Evolutionary conservation across 2,888 invertebrate species (phyloP), one percentile per base, ranked within the genome.

Genomic region (Leptopterna dolabrata): DNA sequence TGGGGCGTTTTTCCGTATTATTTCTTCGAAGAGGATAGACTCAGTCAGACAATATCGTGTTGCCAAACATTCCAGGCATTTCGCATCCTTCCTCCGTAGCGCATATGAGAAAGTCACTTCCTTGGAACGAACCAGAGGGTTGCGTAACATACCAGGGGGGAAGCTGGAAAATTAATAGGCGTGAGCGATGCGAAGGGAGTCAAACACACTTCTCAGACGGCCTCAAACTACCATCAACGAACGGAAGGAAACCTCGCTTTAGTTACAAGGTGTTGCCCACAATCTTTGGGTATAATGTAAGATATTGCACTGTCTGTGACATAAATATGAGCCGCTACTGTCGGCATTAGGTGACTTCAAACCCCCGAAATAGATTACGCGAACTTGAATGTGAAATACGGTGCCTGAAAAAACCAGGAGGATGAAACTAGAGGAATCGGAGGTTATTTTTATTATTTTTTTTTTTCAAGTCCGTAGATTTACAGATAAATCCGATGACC

Each of bases 41-140:
- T 55, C 55, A 55, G 55, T 55, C 55, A 55, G 55, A 55, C 55
- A 55, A 55, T 55, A 55, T 55, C 55, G 55, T 55, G 55, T 55
- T 55, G 55, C 55, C 55, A 55, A 55, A 55, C 55, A 55, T 55
- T 55, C 55, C 55, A 19, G 19, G 19, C 55, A 55, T 55, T 55
- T 55, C 55, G 55, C 55, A 55, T 55, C 55, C 55, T 55, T 55
- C 55, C 55, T 55, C 19, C 55, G n/a, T 55, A 19, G 55, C 55
- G 19, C 55, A 55, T 55, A 55, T 55, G 55, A 55, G 55, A 55
- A 55, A 55, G 55, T 55, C 55, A 55, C 16, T 55, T 55, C 55
- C 55, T 55, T 55, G n/a, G 55, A 55, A 19, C 55, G 55, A 55
- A 55, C 55, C 55, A 55, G 55, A 55, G 55, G 55, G 55, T 55